Evolutionary conservation across 2,113 vertebrate genomes (phyloP).

Genomic region (Epinephelus cyanopodus): DNA sequence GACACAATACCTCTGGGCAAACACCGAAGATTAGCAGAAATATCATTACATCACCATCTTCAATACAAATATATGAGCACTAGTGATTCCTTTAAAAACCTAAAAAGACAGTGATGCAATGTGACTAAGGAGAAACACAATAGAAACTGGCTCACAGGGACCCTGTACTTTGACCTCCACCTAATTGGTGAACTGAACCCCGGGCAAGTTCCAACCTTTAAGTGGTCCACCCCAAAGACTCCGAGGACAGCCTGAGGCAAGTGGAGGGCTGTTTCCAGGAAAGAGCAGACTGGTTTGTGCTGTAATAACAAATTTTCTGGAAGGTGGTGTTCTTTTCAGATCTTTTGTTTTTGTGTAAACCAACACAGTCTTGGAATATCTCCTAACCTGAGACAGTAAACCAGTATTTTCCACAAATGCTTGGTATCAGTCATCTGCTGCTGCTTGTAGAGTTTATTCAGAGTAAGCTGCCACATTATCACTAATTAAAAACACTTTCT

Average conservation of each 20-base stretch:
- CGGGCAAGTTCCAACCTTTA: constrained; percentile 59
- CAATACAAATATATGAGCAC: not conserved
- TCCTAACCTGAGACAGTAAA: not conserved
- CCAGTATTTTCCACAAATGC: not conserved
- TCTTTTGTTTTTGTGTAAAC: not conserved
- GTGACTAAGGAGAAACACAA: not conserved
- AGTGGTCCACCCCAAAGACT: constrained; percentile 18
- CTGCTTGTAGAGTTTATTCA: not conserved
- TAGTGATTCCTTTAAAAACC: not conserved
- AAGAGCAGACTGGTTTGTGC: not conserved
- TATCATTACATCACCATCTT: not conserved
- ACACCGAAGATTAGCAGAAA: not conserved
- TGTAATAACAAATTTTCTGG: not conserved
- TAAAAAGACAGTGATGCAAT: not conserved
- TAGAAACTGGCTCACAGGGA: constrained; percentile 7
- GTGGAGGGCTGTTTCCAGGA: constrained; percentile 4
- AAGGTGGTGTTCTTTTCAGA: not conserved
- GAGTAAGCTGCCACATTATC: not conserved
- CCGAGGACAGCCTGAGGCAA: constrained; percentile 27
- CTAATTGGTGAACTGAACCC: constrained; percentile 30
- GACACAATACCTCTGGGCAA: not conserved
- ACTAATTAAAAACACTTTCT: not conserved
- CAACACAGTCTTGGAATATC: not conserved
- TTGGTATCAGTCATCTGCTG: not conserved
- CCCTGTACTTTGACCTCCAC: constrained; percentile 1